These are phyloP conservation scores for fruit fly (Drosophila melanogaster) DNA, from an alignment of 1,140 invertebrate species.

Conservation along the genomic window Release_6_plus_ISO1_MT NT_033779.5:18329501-18330000, in stretches of 20 bases:
- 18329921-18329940: conserved; percentile 35
- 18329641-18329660: conserved; percentile 9
- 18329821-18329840: conserved; percentile 47
- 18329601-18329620: conserved; percentile 41
- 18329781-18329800: conserved; percentile 46
- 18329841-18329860: conserved; percentile 52
- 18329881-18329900: conserved; percentile 42
- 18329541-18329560: conserved; percentile 67
- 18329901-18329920: conserved; percentile 34
- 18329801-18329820: conserved; percentile 6
- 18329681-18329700: conserved; percentile 10
- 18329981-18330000: conserved; percentile 13
- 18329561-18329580: conserved; percentile 70
- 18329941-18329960: conserved; percentile 29
- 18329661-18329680: conserved; percentile 49
- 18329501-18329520: conserved; percentile 80
- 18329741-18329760: conserved; percentile 34
- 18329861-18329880: conserved; percentile 42
- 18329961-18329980: conserved; percentile 35
- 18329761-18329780: conserved; percentile 22
- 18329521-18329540: conserved; percentile 68
- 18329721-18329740: conserved; percentile 69
- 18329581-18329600: conserved; percentile 55
- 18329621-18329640: conserved; percentile 23
- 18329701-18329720: conserved; percentile 60